phyloP scores from a whole-genome alignment of 2,113 vertebrate genomes.

The Nycticorax nycticorax region DNA sequence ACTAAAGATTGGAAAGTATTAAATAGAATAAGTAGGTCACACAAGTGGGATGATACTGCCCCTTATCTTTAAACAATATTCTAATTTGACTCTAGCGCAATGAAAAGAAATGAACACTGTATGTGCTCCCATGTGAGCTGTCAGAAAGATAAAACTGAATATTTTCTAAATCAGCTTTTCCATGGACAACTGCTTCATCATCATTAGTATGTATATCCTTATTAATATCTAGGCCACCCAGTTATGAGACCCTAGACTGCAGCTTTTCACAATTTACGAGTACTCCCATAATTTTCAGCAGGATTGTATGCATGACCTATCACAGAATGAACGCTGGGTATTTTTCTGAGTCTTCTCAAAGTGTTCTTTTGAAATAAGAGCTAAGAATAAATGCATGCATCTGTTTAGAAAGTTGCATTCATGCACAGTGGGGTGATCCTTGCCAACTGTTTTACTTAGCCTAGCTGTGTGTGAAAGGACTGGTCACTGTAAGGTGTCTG shows the following conservation, averaged over 20 bases:
- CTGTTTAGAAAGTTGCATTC: neutral
- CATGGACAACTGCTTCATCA: constrained; percentile 76
- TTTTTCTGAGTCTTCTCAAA: neutral
- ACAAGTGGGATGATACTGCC: constrained; percentile 59
- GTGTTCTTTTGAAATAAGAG: neutral
- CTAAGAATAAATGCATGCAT: constrained; percentile 7
- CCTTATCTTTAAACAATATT: constrained; percentile 78
- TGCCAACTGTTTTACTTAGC: neutral
- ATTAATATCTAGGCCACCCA: constrained; percentile 75
- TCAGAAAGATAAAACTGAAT: constrained; percentile 77
- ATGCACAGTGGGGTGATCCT: neutral
- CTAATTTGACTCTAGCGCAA: constrained; percentile 65
- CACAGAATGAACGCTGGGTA: neutral
- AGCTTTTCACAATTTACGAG: constrained; percentile 57
- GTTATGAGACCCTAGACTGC: constrained; percentile 38
- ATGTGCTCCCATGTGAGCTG: constrained; percentile 67
- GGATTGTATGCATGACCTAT: constrained; percentile 15
- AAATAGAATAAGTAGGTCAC: constrained; percentile 73
- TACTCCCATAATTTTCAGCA: constrained; percentile 4
- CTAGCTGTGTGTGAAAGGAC: neutral
- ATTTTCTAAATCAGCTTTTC: constrained; percentile 75
- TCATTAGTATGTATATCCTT: constrained; percentile 80
- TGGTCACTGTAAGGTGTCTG: neutral
- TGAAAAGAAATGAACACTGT: constrained; percentile 50
- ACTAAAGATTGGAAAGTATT: constrained; percentile 60